These are phyloP conservation scores for Odocoileus virginianus DNA, from an alignment of 2,113 vertebrate genomes.

Conservation along the genomic window DNA sequence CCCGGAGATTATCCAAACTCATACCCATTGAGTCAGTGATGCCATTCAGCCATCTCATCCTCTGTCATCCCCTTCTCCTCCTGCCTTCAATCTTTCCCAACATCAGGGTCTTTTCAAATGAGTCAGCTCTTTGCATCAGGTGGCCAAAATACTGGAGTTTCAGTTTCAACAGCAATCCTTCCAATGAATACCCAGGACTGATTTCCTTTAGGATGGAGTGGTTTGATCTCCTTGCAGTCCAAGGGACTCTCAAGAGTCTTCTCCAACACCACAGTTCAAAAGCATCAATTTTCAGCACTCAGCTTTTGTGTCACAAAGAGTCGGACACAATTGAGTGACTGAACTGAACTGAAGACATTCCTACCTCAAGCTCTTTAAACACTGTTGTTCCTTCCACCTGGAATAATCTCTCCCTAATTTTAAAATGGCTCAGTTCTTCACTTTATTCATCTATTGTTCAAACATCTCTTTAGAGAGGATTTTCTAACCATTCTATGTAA, in stretches of 20 bases:
- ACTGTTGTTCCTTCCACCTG: not conserved
- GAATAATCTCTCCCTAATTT: not conserved
- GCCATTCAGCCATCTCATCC: not conserved
- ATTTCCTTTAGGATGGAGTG: not conserved
- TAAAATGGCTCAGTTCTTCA: not conserved
- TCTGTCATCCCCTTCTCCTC: not conserved
- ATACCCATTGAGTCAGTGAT: not conserved
- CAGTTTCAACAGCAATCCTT: not conserved
- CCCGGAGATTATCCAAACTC: not conserved
- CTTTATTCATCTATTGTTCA: not conserved
- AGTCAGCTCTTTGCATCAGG: not conserved
- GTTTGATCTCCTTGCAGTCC: not conserved
- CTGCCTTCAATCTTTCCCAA: not conserved
- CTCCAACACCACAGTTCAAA: not conserved
- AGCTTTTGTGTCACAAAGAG: not conserved
- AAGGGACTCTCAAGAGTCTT: not conserved
- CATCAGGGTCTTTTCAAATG: not conserved
- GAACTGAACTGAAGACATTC: not conserved
- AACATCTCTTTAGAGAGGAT: not conserved
- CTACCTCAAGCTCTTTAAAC: not conserved
- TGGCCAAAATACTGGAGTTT: not conserved
- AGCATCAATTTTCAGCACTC: accelerated
- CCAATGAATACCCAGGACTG: not conserved
- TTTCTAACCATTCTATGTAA: not conserved
- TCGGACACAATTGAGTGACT: not conserved